Evolutionary conservation across 2,888 invertebrate species (phyloP).

Genomic region (Pristionchus japonicus): DNA sequence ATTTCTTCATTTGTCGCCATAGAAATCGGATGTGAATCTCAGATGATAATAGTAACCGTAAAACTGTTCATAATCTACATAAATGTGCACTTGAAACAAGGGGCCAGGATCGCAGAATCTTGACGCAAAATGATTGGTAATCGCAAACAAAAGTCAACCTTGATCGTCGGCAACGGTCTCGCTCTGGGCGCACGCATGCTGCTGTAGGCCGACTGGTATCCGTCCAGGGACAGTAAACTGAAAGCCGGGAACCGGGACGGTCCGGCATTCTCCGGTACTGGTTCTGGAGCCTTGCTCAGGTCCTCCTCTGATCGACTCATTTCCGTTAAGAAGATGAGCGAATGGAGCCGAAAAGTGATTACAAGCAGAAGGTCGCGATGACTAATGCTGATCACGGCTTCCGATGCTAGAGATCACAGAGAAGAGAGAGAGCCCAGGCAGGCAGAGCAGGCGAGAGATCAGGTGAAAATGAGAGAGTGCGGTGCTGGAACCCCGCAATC

Average conservation of each 20-base stretch:
- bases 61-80: too few relatives aligned
- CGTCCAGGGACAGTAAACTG: slow-evolving; percentile 23
- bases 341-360: background rate
- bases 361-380: background rate
- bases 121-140: too few relatives aligned
- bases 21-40: too few relatives aligned
- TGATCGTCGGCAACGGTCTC: background rate
- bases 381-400: background rate
- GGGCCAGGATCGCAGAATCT: too few relatives aligned
- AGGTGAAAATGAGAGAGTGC: background rate
- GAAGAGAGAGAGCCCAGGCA: background rate
- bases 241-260: background rate
- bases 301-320: slow-evolving; percentile 36
- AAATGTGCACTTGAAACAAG: too few relatives aligned
- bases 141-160: too few relatives aligned
- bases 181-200: background rate
- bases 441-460: background rate
- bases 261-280: background rate
- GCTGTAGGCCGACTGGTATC: slow-evolving; percentile 26
- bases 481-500: background rate
- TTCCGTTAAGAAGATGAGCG: background rate
- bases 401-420: background rate
- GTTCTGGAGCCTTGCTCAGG: background rate
- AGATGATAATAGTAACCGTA: too few relatives aligned
- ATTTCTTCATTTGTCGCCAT: too few relatives aligned